Evolutionary conservation across 2,888 invertebrate species (phyloP).

Genomic region (Noctua fimbriata): DNA sequence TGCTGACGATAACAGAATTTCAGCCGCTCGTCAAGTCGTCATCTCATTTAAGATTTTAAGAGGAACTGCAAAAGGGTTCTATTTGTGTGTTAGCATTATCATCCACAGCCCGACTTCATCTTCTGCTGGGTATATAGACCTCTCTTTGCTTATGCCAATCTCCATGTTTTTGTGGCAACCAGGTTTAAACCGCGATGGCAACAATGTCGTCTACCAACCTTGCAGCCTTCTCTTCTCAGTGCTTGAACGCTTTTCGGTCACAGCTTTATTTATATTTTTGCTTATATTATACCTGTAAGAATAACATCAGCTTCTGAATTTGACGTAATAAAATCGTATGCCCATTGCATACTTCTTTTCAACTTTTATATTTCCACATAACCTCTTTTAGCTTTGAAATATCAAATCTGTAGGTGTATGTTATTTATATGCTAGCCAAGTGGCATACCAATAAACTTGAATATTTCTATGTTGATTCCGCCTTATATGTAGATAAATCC

Average conservation of each 20-base stretch:
- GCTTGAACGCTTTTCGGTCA: background rate
- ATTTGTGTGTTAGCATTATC: background rate
- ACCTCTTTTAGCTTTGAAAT: slow-evolving; percentile 1
- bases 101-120: background rate
- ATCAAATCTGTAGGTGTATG: slow-evolving; percentile 21
- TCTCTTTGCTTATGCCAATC: background rate
- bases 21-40: background rate
- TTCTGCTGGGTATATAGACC: background rate
- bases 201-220: background rate
- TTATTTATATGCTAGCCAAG: slow-evolving; percentile 30
- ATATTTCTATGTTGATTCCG: slow-evolving; percentile 22
- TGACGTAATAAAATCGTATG: slow-evolving; percentile 4
- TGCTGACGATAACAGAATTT: slow-evolving; percentile 36
- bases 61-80: background rate
- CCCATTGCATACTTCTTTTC: background rate
- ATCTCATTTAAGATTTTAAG: background rate
- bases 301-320: background rate
- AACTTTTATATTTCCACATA: slow-evolving; percentile 30
- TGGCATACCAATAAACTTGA: slow-evolving; percentile 17
- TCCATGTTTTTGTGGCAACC: background rate
- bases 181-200: background rate
- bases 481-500: slow-evolving; percentile 8
- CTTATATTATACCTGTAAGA: background rate
- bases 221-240: background rate
- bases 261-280: background rate